Base-by-base conservation (phyloP, 2,797 vertebrate genomes). In the Sebastiscus tertius region DNA sequence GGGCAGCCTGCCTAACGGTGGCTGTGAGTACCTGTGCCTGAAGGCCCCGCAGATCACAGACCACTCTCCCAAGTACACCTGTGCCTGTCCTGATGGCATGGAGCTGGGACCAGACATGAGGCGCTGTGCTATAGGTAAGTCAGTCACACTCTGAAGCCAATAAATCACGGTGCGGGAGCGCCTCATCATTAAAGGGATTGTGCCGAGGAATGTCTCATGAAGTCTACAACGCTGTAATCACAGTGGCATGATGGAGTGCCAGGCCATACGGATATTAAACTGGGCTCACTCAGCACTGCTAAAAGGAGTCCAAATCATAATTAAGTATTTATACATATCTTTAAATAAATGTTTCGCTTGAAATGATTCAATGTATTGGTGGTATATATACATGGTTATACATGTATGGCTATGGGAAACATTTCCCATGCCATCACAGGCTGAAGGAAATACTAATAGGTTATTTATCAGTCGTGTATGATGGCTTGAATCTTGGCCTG, bases 11-110 rank as follows among this genome's bases (percentile, higher is more conserved):
- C 97, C 97, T 16, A 99, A 99, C 0, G 98, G 99, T 2, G 98
- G 98, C 86, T 99, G 98, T 72, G 98, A 99, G 81, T 99, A 98
- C 89, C 93, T 99, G 76, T 99, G 99, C 90, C 96, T 99, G 81
- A 97, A 98, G 88, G 99, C 98, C n/a, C 98, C 99, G 24, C 98
- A 99, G 94, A 97, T 97, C 92, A 97, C 97, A 7, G 95, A 97
- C 81, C 97, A 97, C 80, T 99, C 99, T 24, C 97, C 97, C 61
- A 99, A 97, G 87, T 99, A 98, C 83, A 99, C 99, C 0, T 99
- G 99, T 65, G 97, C 97, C 89, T 99, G 99, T 93, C 97, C 98
- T 1, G 97, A 99, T 63, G 96, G 95, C 1, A 97, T 97, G 96
- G 97, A 97, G 94, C 95, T 99, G 86, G 98, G 97, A 20, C 97